Evolutionary conservation across 1,140 invertebrate genomes (phyloP), one percentile per base, ranked within the genome.

Genomic region (Helicoverpa zea): DNA sequence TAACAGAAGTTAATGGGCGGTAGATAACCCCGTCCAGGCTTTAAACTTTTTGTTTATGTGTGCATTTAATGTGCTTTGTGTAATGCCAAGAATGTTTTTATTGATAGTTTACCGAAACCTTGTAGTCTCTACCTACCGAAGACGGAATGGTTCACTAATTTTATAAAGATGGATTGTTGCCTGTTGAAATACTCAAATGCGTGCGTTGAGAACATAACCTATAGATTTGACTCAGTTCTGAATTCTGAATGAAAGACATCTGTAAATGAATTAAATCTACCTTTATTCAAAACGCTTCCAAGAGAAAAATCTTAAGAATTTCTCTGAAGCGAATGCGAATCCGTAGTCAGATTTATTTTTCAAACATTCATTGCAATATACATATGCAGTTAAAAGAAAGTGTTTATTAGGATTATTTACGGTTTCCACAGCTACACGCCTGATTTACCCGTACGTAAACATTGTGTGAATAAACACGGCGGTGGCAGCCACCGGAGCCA

Each of bases 341-440:
- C 49, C 30, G 49, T 72, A 54, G 52, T 52, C 49, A 30, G 68
- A 29, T 35, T 74, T 43, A 74, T 74, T 73, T 73, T 29, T 49
- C 10, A 7, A 59, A 47, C 54, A 29, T 59, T 74, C 29, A 59
- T 49, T 52, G 29, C 30, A 74, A 58, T 74, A 13, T 59, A 47
- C 29, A 35, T 59, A 51, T 23, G 51, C 47, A 73, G 70, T 73
- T 74, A 74, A 79, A 79, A 56, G 64, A 79, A 79, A 70, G 76
- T 79, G 76, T 79, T 77, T 77, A 64, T 77, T 77, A 77, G 43
- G 75, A 77, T 56, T 77, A 79, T 79, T 79, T 68, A 79, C 76
- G 76, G 49, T 79, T 78, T 58, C 63, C n/a, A 43, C 63, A 79
- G 63, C 30, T 70, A 68, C 64, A 56, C 76, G 76, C 64, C 76